These are phyloP conservation scores for Vulpes lagopus DNA, from an alignment of 2,113 vertebrate species.

Conservation along the genomic window DNA sequence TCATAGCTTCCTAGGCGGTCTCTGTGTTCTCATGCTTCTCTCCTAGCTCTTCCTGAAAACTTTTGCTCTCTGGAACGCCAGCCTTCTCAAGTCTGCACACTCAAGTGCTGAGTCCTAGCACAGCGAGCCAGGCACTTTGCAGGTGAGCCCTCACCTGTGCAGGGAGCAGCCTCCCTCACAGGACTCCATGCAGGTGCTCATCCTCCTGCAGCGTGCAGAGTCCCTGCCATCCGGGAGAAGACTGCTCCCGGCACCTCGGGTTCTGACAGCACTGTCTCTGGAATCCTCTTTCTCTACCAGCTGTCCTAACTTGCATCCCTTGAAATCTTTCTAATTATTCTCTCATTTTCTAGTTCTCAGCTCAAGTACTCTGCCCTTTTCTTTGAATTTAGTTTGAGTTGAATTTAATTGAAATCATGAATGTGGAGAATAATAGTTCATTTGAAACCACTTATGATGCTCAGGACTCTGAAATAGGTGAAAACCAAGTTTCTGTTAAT, in stretches of 20 bases:
- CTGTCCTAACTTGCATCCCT: neutral
- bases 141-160: neutral
- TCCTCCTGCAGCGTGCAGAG: no score
- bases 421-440: neutral
- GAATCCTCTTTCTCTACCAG: neutral
- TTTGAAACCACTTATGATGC: neutral
- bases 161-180: neutral
- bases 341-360: neutral
- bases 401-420: slow-evolving; percentile 54
- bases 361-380: neutral
- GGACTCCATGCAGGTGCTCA: rapidly evolving
- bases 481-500: neutral
- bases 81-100: neutral
- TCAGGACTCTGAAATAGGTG: neutral
- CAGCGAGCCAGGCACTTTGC: neutral
- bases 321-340: neutral
- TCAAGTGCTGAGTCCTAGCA: neutral
- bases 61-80: neutral
- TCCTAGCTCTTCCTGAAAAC: neutral
- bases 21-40: slow-evolving; percentile 27
- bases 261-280: neutral
- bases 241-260: neutral
- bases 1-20: neutral
- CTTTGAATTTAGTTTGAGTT: slow-evolving; percentile 41
- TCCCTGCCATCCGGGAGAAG: neutral